Base-by-base conservation (phyloP, 2,797 vertebrate species). In the Oreonectes daqikongensis region DNA sequence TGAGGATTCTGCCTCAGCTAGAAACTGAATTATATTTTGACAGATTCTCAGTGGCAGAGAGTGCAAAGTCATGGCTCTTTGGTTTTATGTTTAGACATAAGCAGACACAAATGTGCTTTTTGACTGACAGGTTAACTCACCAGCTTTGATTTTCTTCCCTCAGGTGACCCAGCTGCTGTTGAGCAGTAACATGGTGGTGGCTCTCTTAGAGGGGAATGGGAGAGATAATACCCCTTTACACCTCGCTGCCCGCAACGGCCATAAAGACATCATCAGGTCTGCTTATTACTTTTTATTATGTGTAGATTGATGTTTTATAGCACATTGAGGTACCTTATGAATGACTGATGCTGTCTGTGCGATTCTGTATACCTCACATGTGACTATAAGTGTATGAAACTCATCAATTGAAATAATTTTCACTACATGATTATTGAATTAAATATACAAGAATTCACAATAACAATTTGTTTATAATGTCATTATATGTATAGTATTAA, bases 221-320 rank as follows among this genome's bases (percentile, higher is more conserved):
- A 98, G 96, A 88, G 97, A 98, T 75, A 98, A 95, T 84, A 98
- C 96, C 0, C 96, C 96, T 0, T 90, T 99, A 38, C 96, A 99
- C 86, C 90, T 98, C 82, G 96, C 96, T 26, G 94, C 96, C 72
- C 96, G 97, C 83, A 98, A 98, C 0, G 97, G 97, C 53, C 97
- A 98, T 86, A 94, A 94, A 76, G 96, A 99, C 89, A 93, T 99
- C 77, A 97, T 97, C 86, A 92, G 94, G 97, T 98, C 84, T 82
- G 69, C 10, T 67, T 15, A 50, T 66, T 24, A 26, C 53, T 52
- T 46, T 42, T 46, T 46, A 18, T 46, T 46, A 1, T 46, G 44
- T 53, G 7, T 50, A 9, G n/a, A 50, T 50, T 50, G 46, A 50
- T 50, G 48, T 9, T 50, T 53, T 53, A 53, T 15, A 6, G 24